Conservation (phyloP, 2,113 vertebrate genomes). For the Macrotis lagotis region DNA sequence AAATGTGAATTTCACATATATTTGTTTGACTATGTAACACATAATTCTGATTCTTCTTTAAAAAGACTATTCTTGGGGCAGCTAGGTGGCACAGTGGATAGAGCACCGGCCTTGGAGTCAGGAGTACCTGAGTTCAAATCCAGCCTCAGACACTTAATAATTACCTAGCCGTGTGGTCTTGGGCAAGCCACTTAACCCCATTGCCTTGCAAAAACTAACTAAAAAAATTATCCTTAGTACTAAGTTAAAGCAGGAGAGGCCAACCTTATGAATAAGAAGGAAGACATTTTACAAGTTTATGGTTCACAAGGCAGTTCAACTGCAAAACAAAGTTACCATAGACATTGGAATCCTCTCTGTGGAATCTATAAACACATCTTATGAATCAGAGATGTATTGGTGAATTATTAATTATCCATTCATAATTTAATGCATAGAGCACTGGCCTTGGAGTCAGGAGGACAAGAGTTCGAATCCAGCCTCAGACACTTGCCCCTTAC, state of each 20-base stretch:
- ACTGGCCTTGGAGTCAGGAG: too few relatives aligned
- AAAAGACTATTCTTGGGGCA: too few relatives aligned
- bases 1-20: neutral
- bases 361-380: neutral
- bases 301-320: neutral
- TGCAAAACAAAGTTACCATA: neutral
- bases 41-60: slow-evolving; percentile 1
- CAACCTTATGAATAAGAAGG: neutral
- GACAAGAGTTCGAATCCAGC: too few relatives aligned
- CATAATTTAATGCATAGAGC: too few relatives aligned
- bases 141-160: too few relatives aligned
- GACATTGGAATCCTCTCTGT: neutral
- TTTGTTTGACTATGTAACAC: slow-evolving; percentile 5
- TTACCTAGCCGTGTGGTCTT: too few relatives aligned
- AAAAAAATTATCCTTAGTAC: neutral
- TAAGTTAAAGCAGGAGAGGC: neutral
- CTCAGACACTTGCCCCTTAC: too few relatives aligned
- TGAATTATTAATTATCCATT: neutral
- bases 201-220: too few relatives aligned
- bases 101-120: too few relatives aligned
- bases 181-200: too few relatives aligned
- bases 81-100: too few relatives aligned
- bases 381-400: neutral
- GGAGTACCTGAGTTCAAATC: too few relatives aligned
- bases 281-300: neutral